phyloP scores from a whole-genome alignment of 37 sponge, comb jelly and placozoan species.

The Diacarnus erythraeanus region DNA sequence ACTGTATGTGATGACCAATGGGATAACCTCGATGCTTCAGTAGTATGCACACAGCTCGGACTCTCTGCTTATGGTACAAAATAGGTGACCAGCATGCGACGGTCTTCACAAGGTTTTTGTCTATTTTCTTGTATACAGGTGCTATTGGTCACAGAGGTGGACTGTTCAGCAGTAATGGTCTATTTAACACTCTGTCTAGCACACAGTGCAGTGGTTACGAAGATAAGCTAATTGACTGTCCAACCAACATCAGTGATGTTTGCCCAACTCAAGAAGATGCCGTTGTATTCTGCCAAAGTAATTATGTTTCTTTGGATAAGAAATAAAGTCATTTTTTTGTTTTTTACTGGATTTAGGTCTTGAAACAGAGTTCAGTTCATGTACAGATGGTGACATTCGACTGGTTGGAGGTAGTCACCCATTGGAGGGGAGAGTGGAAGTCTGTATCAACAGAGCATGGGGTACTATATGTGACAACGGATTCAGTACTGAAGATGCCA shows the following conservation, averaged over 20 bases:
- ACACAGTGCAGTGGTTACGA: not conserved
- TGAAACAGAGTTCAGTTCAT: not conserved
- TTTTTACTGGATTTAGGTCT: not conserved
- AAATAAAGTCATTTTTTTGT: not conserved
- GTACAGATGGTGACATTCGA: conserved; percentile 33
- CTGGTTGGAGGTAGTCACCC: conserved; percentile 17
- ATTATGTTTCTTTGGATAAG: too few relatives aligned
- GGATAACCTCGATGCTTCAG: conserved; percentile 25
- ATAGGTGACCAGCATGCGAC: not conserved
- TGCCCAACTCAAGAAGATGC: not conserved
- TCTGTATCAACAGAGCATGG: conserved; percentile 38
- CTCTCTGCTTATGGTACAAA: not conserved
- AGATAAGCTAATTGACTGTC: not conserved
- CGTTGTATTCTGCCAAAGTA: not conserved
- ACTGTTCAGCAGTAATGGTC: not conserved
- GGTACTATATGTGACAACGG: conserved; percentile 49
- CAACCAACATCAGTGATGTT: not conserved
- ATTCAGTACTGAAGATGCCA: conserved; percentile 32
- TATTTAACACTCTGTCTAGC: not conserved
- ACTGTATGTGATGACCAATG: conserved; percentile 20
- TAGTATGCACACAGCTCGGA: conserved; percentile 33
- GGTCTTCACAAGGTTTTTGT: too few relatives aligned
- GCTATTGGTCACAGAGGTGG: conserved; percentile 9
- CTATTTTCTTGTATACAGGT: not conserved
- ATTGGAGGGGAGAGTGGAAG: conserved; percentile 36